Percentiles rank a stretch among this genome's conserved stretches.
phyloP scores from a whole-genome alignment of 1,140 invertebrate genomes.

The Ridgeia piscesae region DNA sequence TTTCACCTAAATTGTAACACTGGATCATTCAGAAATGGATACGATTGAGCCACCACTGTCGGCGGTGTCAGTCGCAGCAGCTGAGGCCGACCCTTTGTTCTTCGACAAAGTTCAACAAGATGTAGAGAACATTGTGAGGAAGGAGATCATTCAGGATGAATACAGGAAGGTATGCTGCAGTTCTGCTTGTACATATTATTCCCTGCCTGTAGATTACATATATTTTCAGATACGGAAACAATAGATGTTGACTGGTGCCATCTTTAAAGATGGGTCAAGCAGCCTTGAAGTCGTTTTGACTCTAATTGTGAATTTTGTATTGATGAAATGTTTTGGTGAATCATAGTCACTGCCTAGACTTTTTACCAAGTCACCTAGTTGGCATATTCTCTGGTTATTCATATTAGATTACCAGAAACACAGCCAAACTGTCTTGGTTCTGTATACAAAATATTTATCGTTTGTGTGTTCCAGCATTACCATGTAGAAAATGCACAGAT shows the following conservation, averaged over 20 bases:
- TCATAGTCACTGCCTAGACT: too few species aligned
- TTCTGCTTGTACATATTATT: not conserved
- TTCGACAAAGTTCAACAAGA: conserved; percentile 12
- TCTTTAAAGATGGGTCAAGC: too few species aligned
- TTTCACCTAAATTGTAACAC: not conserved
- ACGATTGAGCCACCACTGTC: not conserved
- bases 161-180: conserved; percentile 3
- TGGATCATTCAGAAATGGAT: not conserved
- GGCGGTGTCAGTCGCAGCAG: not conserved
- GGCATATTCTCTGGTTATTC: too few species aligned
- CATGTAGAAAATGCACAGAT: conserved; percentile 4
- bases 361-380: too few species aligned
- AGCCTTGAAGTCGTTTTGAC: too few species aligned
- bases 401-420: too few species aligned
- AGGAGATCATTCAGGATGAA: conserved; percentile 16
- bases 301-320: too few species aligned
- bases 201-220: too few species aligned
- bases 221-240: too few species aligned
- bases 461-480: not conserved
- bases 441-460: not conserved
- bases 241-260: too few species aligned
- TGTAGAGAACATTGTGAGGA: not conserved
- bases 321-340: too few species aligned
- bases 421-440: too few species aligned
- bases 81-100: not conserved